phyloP scores from a whole-genome alignment of 2,113 vertebrate genomes.

The Noturus placidus region DNA sequence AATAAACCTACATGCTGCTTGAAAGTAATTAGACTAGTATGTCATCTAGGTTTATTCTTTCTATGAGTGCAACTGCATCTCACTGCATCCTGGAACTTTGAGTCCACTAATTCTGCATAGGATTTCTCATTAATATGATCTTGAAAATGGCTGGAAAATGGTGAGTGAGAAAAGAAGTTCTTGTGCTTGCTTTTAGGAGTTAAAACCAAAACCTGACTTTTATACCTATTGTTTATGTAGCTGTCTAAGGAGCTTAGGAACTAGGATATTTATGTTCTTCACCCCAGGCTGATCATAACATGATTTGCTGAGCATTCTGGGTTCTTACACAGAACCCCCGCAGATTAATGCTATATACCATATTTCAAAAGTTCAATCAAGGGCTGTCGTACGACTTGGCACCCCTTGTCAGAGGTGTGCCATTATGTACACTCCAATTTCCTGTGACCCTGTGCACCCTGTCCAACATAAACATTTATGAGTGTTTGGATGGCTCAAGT shows the following conservation, averaged over 20 bases:
- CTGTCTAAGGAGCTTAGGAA: not conserved
- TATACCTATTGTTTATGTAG: not conserved
- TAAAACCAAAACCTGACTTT: not conserved
- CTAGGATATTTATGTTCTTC: not conserved
- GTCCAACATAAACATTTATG: conserved; percentile 46
- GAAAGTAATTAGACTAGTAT: not conserved
- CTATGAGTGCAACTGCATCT: not conserved
- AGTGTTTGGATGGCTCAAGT: conserved; percentile 44
- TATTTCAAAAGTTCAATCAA: not conserved
- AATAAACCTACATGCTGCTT: not conserved
- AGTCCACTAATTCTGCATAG: not conserved
- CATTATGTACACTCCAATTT: conserved; percentile 28
- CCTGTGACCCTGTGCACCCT: conserved; percentile 38
- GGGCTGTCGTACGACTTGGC: conserved; percentile 9
- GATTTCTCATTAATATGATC: not conserved
- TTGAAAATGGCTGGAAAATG: not conserved
- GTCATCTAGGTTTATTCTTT: not conserved
- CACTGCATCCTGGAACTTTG: not conserved
- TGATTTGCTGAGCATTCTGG: not conserved
- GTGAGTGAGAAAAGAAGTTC: not conserved
- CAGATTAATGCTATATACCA: not conserved
- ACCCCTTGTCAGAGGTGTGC: conserved; percentile 19
- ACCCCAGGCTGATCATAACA: not conserved
- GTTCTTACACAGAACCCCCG: not conserved
- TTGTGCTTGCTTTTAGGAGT: not conserved